Base-by-base conservation (phyloP, 1,140 invertebrate species). In the Drosophila subpulchrella region DNA sequence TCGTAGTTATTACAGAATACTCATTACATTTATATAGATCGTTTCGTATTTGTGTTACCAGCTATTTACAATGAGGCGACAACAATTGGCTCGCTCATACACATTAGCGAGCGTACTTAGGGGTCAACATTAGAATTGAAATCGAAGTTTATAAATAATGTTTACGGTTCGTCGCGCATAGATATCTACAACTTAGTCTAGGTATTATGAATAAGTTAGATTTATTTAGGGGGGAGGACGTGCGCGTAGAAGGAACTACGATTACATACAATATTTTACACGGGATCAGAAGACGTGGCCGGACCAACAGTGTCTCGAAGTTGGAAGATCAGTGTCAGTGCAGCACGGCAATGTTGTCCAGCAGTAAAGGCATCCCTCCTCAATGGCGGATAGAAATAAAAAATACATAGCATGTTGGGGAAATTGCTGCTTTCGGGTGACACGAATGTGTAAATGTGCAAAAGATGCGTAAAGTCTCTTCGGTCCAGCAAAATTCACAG, bases 211-310 rank as follows among this genome's bases (percentile, higher is more conserved):
- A 80, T 89, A 89, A 79, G 53, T 83, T 89, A 78, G 61, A 76
- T 86, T 88, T 88, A 77, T 88, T 88, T 77, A 72, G 61, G 24
- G 65, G 48, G 60, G 53, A 65, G 42, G 60, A 75, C 59, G 60
- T 75, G 54, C 41, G 70, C 44, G 46, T 54, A 50, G 57, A 50
- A 63, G 60, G 74, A 53, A 32, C 60, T 73, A 85, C 74, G 57
- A 70, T 80, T 86, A 86, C 56, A 88, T 86, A 86, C 79, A 86
- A 67, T 86, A 86, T 83, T 83, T 83, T 86, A 86, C 83, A 86
- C 38, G 62, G 83, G 44, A 38, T 66, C 36, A 27, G 24, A 38
- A 42, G 38, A 50, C 34, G 34, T 50, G 38, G 34, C 38, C 24
- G 50, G 36, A 30, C 15, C 55, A 47, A 27, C n/a, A 36, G 24